Evolutionary conservation across 2,797 vertebrate genomes (phyloP).

Genomic region (Prunella strophiata): DNA sequence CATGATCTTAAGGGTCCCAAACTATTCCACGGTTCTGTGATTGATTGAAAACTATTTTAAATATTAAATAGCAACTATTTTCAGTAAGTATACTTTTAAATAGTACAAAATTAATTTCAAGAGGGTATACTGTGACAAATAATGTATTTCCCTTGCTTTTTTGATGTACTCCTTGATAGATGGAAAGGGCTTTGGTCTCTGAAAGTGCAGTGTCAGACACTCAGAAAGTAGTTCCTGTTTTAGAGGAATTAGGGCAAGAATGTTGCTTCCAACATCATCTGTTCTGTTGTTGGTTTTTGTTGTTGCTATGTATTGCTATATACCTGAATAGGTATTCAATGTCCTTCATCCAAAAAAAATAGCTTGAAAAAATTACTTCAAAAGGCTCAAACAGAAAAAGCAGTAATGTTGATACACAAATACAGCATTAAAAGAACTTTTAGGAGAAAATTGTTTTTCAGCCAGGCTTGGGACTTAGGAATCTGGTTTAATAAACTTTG

Average conservation of each 20-base stretch:
- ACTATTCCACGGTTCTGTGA: rapidly evolving
- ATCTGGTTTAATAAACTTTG: background rate
- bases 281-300: background rate
- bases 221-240: background rate
- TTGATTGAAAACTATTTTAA: background rate
- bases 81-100: background rate
- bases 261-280: background rate
- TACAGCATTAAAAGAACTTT: background rate
- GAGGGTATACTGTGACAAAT: background rate
- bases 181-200: background rate
- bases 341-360: rapidly evolving
- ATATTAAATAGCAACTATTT: background rate
- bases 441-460: background rate
- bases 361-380: background rate
- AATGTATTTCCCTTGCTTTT: background rate
- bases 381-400: background rate
- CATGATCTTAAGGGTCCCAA: background rate
- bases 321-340: background rate
- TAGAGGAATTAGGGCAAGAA: background rate
- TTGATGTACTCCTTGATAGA: background rate
- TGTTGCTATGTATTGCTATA: background rate
- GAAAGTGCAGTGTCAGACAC: background rate
- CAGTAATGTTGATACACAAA: background rate
- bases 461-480: background rate
- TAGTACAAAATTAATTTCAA: background rate